These are phyloP conservation scores for Notodonta ziczac DNA, from an alignment of 2,888 invertebrate genomes.

Conservation along the genomic window DNA sequence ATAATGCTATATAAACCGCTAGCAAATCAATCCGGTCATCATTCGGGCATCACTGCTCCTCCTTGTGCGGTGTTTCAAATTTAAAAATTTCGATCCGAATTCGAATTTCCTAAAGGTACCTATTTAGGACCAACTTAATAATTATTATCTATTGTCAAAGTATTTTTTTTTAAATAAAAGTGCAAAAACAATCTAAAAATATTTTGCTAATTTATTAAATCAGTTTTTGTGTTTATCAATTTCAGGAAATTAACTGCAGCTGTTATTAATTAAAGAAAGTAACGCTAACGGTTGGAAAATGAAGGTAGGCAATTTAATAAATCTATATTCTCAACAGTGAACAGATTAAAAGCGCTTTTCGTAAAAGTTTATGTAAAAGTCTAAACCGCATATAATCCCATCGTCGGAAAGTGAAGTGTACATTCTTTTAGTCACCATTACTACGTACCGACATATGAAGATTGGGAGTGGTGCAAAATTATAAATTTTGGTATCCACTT, in stretches of 20 bases:
- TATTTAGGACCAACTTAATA: neutral
- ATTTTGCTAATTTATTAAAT: too few relatives aligned
- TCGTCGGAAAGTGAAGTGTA: too few relatives aligned
- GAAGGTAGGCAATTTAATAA: conserved; percentile 37
- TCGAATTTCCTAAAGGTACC: conserved; percentile 10
- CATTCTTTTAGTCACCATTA: too few relatives aligned
- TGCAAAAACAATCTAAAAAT: neutral
- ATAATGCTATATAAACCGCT: conserved; percentile 38
- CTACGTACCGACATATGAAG: too few relatives aligned
- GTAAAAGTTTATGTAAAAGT: too few relatives aligned
- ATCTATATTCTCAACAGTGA: conserved; percentile 10
- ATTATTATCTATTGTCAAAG: too few relatives aligned
- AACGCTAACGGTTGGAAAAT: conserved; percentile 21
- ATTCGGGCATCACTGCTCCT: conserved; percentile 36
- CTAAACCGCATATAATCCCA: too few relatives aligned
- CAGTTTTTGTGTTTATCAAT: too few relatives aligned
- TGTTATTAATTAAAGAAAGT: neutral
- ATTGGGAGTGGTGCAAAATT: too few relatives aligned
- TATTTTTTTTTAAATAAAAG: neutral
- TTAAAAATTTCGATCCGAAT: conserved; percentile 5
- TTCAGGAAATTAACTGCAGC: too few relatives aligned
- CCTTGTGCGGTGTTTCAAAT: conserved; percentile 30
- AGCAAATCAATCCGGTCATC: conserved; percentile 32
- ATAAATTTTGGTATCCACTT: too few relatives aligned
- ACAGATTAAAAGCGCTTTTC: neutral